phyloP scores from a whole-genome alignment of 2,113 vertebrate genomes.

The Halichoeres trimaculatus region DNA sequence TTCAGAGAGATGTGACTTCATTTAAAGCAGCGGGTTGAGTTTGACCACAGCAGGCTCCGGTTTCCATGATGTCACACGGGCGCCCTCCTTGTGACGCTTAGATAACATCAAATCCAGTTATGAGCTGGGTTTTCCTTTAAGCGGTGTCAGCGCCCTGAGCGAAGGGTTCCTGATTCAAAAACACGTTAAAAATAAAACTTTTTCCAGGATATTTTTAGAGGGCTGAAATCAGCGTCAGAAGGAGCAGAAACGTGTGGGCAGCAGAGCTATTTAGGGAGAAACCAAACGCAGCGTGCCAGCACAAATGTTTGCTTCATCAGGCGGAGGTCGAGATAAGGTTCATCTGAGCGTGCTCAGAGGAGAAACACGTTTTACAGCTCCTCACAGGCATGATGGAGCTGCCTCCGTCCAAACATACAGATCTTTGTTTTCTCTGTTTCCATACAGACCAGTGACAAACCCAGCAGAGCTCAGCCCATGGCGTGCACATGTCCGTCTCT shows the following conservation, averaged over 20 bases:
- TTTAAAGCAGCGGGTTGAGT: background rate
- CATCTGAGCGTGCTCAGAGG: background rate
- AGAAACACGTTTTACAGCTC: background rate
- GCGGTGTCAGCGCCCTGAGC: background rate
- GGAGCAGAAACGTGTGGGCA: conserved; percentile 13
- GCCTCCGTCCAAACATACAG: conserved; percentile 3
- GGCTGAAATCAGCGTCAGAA: background rate
- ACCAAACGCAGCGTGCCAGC: background rate
- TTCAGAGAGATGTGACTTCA: background rate
- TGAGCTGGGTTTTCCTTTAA: background rate
- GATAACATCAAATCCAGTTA: background rate
- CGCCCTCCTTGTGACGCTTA: background rate
- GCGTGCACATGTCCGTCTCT: too few relatives aligned
- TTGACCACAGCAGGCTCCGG: background rate
- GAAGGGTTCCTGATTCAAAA: background rate
- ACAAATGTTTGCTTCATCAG: conserved; percentile 5
- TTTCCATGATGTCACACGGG: conserved; percentile 5
- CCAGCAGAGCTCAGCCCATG: background rate
- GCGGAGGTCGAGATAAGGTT: background rate
- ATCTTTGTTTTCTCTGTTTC: background rate
- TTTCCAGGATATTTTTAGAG: background rate
- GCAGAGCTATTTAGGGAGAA: conserved; percentile 18
- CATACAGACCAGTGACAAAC: background rate
- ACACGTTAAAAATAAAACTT: background rate
- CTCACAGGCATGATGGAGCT: background rate